Evolutionary conservation across 2,888 invertebrate genomes (phyloP).

Genomic region (Xestoiulus laeticollis): DNA sequence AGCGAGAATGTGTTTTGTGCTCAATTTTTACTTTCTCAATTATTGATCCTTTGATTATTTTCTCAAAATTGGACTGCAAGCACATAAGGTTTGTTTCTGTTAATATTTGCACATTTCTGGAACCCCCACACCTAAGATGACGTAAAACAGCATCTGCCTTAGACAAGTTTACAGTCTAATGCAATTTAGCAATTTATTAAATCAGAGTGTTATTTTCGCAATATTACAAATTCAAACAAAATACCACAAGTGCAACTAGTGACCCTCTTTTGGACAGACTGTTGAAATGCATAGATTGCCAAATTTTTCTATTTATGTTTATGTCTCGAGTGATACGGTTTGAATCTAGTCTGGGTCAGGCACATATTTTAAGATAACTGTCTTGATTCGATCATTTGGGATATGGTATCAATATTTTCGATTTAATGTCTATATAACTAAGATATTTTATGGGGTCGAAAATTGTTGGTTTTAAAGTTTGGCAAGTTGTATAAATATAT

Average conservation of each 20-base stretch:
- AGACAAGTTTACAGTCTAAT: too few relatives aligned
- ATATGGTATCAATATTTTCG: not conserved
- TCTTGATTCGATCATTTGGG: not conserved
- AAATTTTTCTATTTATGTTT: not conserved
- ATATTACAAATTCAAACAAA: not conserved
- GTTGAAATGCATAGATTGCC: not conserved
- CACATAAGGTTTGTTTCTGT: too few relatives aligned
- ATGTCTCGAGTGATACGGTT: not conserved
- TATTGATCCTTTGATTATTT: too few relatives aligned
- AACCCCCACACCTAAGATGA: too few relatives aligned
- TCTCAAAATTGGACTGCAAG: too few relatives aligned
- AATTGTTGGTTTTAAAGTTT: not conserved
- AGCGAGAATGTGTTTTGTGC: too few relatives aligned
- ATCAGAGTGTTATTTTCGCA: too few relatives aligned
- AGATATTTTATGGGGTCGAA: not conserved
- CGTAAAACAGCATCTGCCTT: too few relatives aligned
- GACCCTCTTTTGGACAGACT: not conserved
- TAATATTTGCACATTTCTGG: too few relatives aligned
- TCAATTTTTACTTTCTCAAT: too few relatives aligned
- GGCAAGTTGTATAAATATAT: not conserved
- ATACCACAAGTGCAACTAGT: not conserved
- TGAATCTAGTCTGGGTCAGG: slow-evolving; percentile 30
- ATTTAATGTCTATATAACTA: not conserved
- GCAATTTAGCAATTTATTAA: too few relatives aligned
- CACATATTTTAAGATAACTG: not conserved